These are phyloP conservation scores for Antennarius striatus DNA, from an alignment of 2,113 vertebrate species.

Conservation along the genomic window DNA sequence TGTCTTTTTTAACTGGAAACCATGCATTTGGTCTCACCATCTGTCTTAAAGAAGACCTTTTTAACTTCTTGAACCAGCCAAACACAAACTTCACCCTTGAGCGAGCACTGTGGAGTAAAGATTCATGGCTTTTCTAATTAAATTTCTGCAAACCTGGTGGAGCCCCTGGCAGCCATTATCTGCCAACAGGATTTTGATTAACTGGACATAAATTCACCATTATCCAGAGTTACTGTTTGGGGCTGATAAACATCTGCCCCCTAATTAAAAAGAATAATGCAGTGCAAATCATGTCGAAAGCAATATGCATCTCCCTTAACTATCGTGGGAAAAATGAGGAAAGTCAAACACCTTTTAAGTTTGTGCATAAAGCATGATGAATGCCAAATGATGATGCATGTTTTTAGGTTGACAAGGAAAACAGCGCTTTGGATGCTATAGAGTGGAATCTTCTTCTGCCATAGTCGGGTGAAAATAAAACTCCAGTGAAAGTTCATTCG, in stretches of 20 bases:
- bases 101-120: constrained; percentile 57
- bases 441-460: too few species aligned
- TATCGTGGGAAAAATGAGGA: constrained; percentile 23
- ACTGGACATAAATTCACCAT: constrained; percentile 73
- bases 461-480: too few species aligned
- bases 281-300: constrained; percentile 51
- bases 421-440: too few species aligned
- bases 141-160: constrained; percentile 70
- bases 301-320: constrained; percentile 50
- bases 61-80: constrained; percentile 48
- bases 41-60: constrained; percentile 27
- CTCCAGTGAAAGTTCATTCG: too few species aligned
- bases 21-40: constrained; percentile 9
- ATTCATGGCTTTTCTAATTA: constrained; percentile 77
- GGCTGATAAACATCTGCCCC: constrained; percentile 66
- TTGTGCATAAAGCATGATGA: constrained; percentile 20
- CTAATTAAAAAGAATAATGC: constrained; percentile 76
- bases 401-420: constrained; percentile 7
- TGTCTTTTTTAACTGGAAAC: constrained; percentile 9
- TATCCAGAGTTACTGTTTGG: constrained; percentile 68
- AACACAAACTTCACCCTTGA: constrained; percentile 60
- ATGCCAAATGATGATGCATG: constrained; percentile 23
- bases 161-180: constrained; percentile 74
- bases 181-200: constrained; percentile 77
- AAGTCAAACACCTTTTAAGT: constrained; percentile 38